Conservation (phyloP, 2,113 vertebrate species). For the Theristicus caerulescens region DNA sequence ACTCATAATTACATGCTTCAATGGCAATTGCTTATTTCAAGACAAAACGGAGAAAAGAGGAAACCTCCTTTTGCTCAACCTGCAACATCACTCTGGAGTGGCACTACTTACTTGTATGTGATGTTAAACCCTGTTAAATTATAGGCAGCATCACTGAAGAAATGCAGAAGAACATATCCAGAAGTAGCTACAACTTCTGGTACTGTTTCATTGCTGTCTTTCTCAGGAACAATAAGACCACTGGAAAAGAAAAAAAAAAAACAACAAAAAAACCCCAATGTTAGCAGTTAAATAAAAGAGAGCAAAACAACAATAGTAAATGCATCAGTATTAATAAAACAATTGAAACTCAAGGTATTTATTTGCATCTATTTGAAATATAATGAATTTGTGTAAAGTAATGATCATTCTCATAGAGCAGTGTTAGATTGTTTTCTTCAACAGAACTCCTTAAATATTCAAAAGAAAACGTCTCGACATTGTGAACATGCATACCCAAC, state of each 20-base stretch:
- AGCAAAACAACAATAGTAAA: background rate
- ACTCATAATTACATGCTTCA: background rate
- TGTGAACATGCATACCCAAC: background rate
- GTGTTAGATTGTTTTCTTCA: background rate
- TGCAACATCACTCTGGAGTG: background rate
- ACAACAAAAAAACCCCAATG: background rate
- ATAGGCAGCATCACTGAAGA: constrained; percentile 98
- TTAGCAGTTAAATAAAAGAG: background rate
- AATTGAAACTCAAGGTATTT: background rate
- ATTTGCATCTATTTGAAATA: background rate
- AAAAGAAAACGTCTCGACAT: background rate
- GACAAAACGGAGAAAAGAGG: background rate
- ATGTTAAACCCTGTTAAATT: constrained; percentile 99
- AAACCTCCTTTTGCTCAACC: background rate
- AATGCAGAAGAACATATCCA: constrained; percentile 91
- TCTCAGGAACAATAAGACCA: constrained; percentile 94
- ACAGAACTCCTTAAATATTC: background rate
- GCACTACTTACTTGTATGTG: constrained; percentile 84
- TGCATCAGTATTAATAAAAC: background rate
- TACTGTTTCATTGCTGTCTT: constrained; percentile 88
- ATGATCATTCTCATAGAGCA: background rate
- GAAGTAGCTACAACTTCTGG: constrained; percentile 92
- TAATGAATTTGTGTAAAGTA: background rate
- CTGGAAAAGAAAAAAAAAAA: constrained; percentile 70
- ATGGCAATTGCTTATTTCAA: background rate